These are phyloP conservation scores for Diarsia mendica DNA, from an alignment of 2,888 invertebrate species.

Conservation along the genomic window DNA sequence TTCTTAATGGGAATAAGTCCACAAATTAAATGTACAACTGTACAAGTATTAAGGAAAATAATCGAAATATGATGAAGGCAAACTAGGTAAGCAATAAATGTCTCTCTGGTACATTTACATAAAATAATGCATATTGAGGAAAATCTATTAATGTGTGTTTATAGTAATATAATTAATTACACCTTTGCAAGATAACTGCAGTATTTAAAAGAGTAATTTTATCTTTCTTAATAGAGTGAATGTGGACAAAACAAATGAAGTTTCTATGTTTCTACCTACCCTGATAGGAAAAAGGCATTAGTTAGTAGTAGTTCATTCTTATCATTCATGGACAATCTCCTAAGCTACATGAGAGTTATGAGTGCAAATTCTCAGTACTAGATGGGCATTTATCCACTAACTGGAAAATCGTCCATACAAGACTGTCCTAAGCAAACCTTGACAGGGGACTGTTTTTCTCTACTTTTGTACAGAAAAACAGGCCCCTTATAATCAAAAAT, in stretches of 20 bases:
- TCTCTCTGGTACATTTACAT: not conserved
- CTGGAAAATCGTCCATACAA: too few species aligned
- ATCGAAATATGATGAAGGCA: not conserved
- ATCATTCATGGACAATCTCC: not conserved
- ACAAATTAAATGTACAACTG: not conserved
- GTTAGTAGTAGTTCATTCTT: not conserved
- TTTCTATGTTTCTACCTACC: not conserved
- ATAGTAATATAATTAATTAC: too few species aligned
- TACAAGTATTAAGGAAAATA: slow-evolving; percentile 25
- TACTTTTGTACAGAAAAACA: too few species aligned
- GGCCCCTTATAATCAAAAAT: too few species aligned
- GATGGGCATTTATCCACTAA: too few species aligned
- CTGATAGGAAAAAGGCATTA: not conserved
- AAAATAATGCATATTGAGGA: slow-evolving; percentile 21
- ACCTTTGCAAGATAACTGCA: not conserved
- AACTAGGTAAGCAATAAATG: not conserved
- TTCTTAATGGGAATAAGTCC: too few species aligned
- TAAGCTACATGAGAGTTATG: not conserved
- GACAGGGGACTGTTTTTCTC: too few species aligned
- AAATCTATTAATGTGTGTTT: slow-evolving; percentile 15
- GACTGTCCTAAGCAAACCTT: too few species aligned
- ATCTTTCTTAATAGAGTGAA: not conserved
- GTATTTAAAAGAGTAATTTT: not conserved
- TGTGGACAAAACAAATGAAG: not conserved
- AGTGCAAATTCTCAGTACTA: slow-evolving; percentile 8